Percentiles rank a stretch among this genome's conserved stretches.
phyloP scores from a whole-genome alignment of 2,888 invertebrate genomes.

The Melanargia galathea region DNA sequence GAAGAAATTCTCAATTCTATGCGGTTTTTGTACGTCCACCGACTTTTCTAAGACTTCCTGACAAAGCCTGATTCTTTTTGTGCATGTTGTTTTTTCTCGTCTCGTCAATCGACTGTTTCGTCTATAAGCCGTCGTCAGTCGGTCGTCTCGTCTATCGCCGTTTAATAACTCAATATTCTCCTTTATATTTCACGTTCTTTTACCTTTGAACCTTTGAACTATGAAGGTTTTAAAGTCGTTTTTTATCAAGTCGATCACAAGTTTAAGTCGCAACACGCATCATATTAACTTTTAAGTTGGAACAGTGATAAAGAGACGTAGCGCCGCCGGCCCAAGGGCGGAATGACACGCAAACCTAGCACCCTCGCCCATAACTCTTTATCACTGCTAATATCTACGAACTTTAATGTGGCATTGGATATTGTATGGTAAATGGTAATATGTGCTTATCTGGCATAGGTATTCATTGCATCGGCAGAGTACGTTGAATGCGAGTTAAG shows the following conservation, averaged over 20 bases:
- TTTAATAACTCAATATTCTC: no score
- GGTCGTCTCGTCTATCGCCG: no score
- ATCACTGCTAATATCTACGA: slow-evolving; percentile 60
- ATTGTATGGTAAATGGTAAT: slow-evolving; percentile 6
- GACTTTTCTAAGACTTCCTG: no score
- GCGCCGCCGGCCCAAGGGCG: slow-evolving; percentile 56
- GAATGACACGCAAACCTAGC: slow-evolving; percentile 63
- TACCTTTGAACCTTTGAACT: slow-evolving; percentile 10
- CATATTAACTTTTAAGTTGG: slow-evolving; percentile 26
- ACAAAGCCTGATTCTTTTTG: no score
- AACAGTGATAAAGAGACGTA: slow-evolving; percentile 46
- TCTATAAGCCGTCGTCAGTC: no score
- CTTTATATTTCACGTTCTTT: neutral
- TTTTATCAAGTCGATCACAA: slow-evolving; percentile 18
- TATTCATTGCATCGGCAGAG: neutral
- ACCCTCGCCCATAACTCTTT: slow-evolving; percentile 54
- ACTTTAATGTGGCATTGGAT: slow-evolving; percentile 20
- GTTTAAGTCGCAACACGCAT: slow-evolving; percentile 22
- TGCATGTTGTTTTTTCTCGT: no score
- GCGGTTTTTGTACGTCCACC: no score
- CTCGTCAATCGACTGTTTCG: no score
- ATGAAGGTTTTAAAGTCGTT: neutral
- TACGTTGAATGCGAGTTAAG: neutral
- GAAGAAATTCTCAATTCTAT: no score
- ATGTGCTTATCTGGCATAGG: slow-evolving; percentile 23